These are phyloP conservation scores for Butorides virescens DNA, from an alignment of 2,113 vertebrate genomes.

Conservation along the genomic window DNA sequence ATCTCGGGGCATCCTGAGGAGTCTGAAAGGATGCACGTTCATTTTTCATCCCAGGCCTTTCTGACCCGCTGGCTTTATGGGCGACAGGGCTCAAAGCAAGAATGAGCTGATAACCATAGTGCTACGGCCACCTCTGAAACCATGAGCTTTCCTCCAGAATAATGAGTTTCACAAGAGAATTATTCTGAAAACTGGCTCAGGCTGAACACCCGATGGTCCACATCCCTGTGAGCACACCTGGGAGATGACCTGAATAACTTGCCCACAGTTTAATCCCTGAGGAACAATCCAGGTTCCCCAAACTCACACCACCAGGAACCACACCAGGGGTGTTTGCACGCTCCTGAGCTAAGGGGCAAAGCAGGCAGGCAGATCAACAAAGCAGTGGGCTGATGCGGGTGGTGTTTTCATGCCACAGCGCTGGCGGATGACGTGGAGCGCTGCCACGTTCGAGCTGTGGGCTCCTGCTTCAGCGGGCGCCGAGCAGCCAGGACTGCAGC, in stretches of 20 bases:
- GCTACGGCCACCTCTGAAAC: neutral
- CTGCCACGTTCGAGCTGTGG: neutral
- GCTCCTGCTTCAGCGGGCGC: neutral
- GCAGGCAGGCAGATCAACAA: neutral
- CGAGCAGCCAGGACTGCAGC: neutral
- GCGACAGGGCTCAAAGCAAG: neutral
- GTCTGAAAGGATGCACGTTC: rapidly evolving
- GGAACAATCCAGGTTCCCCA: neutral
- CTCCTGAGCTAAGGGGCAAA: neutral
- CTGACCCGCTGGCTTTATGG: neutral
- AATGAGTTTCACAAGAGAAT: neutral
- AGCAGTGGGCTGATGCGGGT: neutral
- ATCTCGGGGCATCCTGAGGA: rapidly evolving
- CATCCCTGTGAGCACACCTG: neutral
- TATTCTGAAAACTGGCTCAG: neutral
- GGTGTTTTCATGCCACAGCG: conserved; percentile 18
- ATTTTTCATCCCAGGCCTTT: neutral
- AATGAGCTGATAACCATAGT: neutral
- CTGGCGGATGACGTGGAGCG: neutral
- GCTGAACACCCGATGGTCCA: neutral
- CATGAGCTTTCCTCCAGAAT: neutral
- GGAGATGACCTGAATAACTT: neutral
- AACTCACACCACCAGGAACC: neutral
- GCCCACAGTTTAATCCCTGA: rapidly evolving
- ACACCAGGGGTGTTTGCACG: rapidly evolving